These are phyloP conservation scores for Papilio glaucus DNA, from an alignment of 1,140 invertebrate genomes.

Conservation along the genomic window DNA sequence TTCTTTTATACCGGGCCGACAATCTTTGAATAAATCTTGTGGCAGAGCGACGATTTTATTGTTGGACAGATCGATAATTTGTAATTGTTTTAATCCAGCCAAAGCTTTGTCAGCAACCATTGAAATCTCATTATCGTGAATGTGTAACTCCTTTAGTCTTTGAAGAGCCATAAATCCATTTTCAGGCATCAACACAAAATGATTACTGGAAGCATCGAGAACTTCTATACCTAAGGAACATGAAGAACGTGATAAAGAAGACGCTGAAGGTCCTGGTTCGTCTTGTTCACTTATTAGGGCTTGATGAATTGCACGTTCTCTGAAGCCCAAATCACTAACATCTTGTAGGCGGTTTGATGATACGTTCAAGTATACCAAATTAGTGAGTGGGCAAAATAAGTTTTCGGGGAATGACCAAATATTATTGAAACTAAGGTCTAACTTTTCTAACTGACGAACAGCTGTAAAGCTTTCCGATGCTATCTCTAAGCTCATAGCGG, in stretches of 20 bases:
- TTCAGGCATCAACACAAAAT: constrained; percentile 91
- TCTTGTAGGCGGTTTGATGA: constrained; percentile 94
- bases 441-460: constrained; percentile 89
- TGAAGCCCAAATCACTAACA: constrained; percentile 91
- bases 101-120: constrained; percentile 93
- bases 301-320: constrained; percentile 85
- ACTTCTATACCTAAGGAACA: constrained; percentile 92
- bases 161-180: constrained; percentile 91
- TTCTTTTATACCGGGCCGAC: constrained; percentile 90
- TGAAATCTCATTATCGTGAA: constrained; percentile 93
- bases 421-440: constrained; percentile 94
- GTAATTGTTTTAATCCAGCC: constrained; percentile 89
- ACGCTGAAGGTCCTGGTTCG: constrained; percentile 65
- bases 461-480: constrained; percentile 88
- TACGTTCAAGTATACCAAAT: constrained; percentile 90
- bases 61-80: constrained; percentile 92
- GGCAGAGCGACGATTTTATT: constrained; percentile 95
- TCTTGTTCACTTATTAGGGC: constrained; percentile 86
- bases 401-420: constrained; percentile 94
- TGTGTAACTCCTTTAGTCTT: constrained; percentile 89
- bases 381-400: constrained; percentile 92
- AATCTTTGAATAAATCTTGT: constrained; percentile 91
- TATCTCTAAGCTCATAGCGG: constrained; percentile 90
- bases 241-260: constrained; percentile 77
- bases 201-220: constrained; percentile 93